Evolutionary conservation across 2,888 invertebrate species (phyloP).

Genomic region (Drosophila atroscutellata): DNA sequence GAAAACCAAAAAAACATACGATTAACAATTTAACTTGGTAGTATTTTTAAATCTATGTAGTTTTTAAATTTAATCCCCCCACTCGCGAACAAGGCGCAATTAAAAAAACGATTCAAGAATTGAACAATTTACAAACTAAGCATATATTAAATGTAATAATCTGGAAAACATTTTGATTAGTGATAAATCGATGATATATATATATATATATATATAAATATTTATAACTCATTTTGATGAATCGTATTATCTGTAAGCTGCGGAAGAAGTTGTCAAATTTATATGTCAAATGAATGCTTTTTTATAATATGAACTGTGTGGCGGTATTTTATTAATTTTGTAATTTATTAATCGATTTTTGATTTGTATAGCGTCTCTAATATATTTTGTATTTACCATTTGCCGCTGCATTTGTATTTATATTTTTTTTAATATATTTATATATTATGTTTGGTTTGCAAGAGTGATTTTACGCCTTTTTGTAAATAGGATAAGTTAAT

Average conservation of each 20-base stretch:
- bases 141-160: slow-evolving; percentile 32
- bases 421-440: slow-evolving; percentile 47
- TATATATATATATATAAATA: background rate
- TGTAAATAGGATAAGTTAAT: slow-evolving; percentile 70
- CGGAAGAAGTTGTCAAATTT: slow-evolving; percentile 5
- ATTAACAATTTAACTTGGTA: slow-evolving; percentile 61
- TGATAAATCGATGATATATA: slow-evolving; percentile 2
- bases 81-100: slow-evolving; percentile 59
- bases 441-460: slow-evolving; percentile 29
- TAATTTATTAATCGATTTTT: slow-evolving; percentile 2
- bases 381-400: slow-evolving; percentile 26
- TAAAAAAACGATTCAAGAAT: slow-evolving; percentile 42
- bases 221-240: slow-evolving; percentile 4
- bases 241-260: slow-evolving; percentile 2
- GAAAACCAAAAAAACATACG: slow-evolving; percentile 41
- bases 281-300: slow-evolving; percentile 12
- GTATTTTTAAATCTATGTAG: slow-evolving; percentile 71
- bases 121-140: slow-evolving; percentile 48
- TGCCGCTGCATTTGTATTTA: slow-evolving; percentile 23
- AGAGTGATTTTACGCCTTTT: slow-evolving; percentile 45
- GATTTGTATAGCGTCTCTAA: background rate
- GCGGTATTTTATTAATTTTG: background rate
- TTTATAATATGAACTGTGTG: slow-evolving; percentile 13
- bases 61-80: slow-evolving; percentile 55
- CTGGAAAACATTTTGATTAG: slow-evolving; percentile 21